Evolutionary conservation across 64 coral and sea anemone species (phyloP), one percentile per base, ranked within the genome.

Genomic region (Exaiptasia diaphana): DNA sequence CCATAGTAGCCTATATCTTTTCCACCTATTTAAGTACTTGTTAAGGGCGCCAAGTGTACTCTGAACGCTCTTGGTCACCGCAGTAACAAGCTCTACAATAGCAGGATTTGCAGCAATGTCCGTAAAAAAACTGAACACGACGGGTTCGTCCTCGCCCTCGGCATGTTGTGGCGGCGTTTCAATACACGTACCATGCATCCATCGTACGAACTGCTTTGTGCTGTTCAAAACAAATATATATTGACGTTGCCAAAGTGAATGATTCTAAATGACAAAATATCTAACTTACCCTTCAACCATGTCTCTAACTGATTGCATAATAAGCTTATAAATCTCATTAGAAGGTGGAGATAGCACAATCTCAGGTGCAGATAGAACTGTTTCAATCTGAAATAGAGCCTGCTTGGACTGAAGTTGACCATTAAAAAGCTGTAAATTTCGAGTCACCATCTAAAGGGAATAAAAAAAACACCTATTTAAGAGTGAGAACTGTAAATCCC

Each of bases 131-230:
- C 90, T 99, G 46, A 99, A 99, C 39, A 93, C 68, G 0, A 99
- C 95, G 0, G 95, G 95, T 41, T 99, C 95, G 39, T 99, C 95
- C 44, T 99, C 95, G 8, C 95, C 95, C 32, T 99, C 95, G n/a
- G 90, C 95, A 20, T 99, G 95, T 29, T 99, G 95, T 18, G 95
- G 95, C 21, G 95, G 95, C 17, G 95, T 93, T 40, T 99, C 95
- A n/a, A 99, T 78, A 25, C 95, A 99, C 1, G 95, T 99, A 24
- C 95, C 95, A 31, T 81, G 38, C 90, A 99, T 99, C 95, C 95
- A 99, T 0, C 95, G 90, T 23, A 99, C 95, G 85, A 99, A 99
- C 50, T 87, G 77, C 53, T 92, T 92, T 52, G 95, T 99, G 28
- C 95, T 99, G 58, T 25, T n/a, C 20, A 73, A 38, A 41, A 40